A percentile compares a stretch with the other conserved stretches of the same genome.
phyloP scores from a whole-genome alignment of 1,140 invertebrate species.

The Mizuhopecten yessoensis region DNA sequence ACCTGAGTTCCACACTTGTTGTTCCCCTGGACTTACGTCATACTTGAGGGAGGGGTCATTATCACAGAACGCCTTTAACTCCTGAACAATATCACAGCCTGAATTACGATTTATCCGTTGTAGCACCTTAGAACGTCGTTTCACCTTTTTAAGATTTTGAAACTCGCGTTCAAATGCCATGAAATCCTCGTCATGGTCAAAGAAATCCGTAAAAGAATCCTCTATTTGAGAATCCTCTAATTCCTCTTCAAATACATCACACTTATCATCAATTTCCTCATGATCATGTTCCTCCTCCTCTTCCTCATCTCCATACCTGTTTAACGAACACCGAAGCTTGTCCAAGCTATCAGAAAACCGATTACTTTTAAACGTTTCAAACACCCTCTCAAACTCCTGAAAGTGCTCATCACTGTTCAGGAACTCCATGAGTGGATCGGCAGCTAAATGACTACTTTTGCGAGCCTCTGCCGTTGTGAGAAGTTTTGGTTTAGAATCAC shows the following conservation, averaged over 20 bases:
- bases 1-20: constrained; percentile 72
- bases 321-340: constrained; percentile 62
- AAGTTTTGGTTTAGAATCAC: constrained; percentile 19
- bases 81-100: constrained; percentile 78
- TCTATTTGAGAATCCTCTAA: constrained; percentile 65
- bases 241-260: constrained; percentile 56
- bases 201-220: constrained; percentile 79
- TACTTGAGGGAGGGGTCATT: constrained; percentile 61
- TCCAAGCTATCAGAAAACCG: constrained; percentile 70
- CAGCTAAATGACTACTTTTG: constrained; percentile 51
- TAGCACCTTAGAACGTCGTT: constrained; percentile 69
- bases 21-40: constrained; percentile 50
- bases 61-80: constrained; percentile 80
- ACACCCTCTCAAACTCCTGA: constrained; percentile 80
- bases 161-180: constrained; percentile 79
- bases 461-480: constrained; percentile 53
- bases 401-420: constrained; percentile 79
- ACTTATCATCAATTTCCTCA: constrained; percentile 55
- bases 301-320: constrained; percentile 60
- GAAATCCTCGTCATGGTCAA: constrained; percentile 80
- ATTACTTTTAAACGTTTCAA: constrained; percentile 78
- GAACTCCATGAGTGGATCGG: constrained; percentile 76
- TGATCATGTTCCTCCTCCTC: constrained; percentile 54
- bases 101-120: constrained; percentile 71
- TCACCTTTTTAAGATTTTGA: constrained; percentile 74